Base-by-base conservation (phyloP, 2,113 vertebrate species). In the Neolamprologus cancellatus region DNA sequence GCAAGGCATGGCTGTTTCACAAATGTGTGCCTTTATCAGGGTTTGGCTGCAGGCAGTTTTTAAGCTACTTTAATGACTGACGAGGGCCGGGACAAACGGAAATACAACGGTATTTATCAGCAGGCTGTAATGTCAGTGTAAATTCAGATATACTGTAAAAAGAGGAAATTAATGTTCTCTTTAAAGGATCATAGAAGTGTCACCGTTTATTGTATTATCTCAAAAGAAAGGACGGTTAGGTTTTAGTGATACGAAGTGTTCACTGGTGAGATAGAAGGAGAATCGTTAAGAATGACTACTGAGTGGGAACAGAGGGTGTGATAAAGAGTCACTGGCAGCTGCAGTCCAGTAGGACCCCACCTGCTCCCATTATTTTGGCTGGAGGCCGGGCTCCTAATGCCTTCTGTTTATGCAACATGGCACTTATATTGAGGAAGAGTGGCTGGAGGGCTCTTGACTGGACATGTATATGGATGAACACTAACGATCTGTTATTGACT, bases 21-120 rank as follows among this genome's bases (percentile, higher is more conserved):
- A 93, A 91, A 91, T 88, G 94, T 94, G 95, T 95, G 94, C 95
- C 95, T 95, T 95, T 91, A 90, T 92, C 87, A 88, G 88, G 89
- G 91, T 90, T 93, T 87, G 84, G 84, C 90, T 90, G 86, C 84
- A 85, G 87, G 81, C 82, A 84, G 84, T 89, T 92, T 93, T 80
- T 85, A 85, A 86, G 79, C 85, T 91, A 89, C 30, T 86, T 20
- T 82, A 87, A 81, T n/a, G 59, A 76, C 59, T 41, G 66, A 85
- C 61, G 81, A 89, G 66, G 52, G 39, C 61, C 54, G 78, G 53
- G 81, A 69, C 48, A 82, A 82, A 82, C 53, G 3, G 78, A 89
- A 88, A 83, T 61, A 87, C 55, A 7, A 54, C 7, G 17, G 86
- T 91, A 91, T 91, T 94, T 79, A 90, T 93, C 79, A 91, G 81